These are phyloP conservation scores for Myrmophylax atrothorax DNA, from an alignment of 2,113 vertebrate genomes.

Conservation along the genomic window DNA sequence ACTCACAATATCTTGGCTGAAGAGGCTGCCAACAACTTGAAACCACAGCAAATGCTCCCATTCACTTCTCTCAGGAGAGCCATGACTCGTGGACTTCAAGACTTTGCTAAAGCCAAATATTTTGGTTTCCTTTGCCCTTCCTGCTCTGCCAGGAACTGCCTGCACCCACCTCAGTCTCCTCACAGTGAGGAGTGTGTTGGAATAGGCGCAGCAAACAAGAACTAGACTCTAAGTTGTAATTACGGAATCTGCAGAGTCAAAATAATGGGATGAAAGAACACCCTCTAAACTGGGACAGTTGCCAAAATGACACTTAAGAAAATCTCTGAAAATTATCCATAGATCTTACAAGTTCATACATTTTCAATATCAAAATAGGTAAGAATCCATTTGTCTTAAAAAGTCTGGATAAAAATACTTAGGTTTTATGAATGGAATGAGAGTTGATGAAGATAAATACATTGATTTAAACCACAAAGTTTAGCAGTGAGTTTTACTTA, in stretches of 20 bases:
- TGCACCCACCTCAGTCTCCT: background rate
- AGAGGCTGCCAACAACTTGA: background rate
- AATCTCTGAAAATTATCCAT: background rate
- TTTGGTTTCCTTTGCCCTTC: background rate
- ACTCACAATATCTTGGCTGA: background rate
- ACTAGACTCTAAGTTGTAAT: background rate
- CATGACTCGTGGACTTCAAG: fast-evolving
- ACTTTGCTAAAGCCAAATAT: background rate
- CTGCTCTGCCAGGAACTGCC: background rate
- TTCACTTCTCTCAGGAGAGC: background rate
- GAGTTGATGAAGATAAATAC: background rate
- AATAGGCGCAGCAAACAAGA: background rate
- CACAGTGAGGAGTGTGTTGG: background rate
- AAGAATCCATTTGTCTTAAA: background rate
- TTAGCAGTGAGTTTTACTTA: background rate
- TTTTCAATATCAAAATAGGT: background rate
- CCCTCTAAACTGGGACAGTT: background rate
- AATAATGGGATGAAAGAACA: background rate
- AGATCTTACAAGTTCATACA: background rate
- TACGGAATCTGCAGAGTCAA: background rate
- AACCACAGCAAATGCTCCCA: background rate
- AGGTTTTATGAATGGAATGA: background rate
- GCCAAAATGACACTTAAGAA: background rate
- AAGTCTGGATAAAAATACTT: background rate
- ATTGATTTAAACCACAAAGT: background rate